These are phyloP conservation scores for Athrips mouffetella DNA, from an alignment of 2,888 invertebrate species.

Conservation along the genomic window DNA sequence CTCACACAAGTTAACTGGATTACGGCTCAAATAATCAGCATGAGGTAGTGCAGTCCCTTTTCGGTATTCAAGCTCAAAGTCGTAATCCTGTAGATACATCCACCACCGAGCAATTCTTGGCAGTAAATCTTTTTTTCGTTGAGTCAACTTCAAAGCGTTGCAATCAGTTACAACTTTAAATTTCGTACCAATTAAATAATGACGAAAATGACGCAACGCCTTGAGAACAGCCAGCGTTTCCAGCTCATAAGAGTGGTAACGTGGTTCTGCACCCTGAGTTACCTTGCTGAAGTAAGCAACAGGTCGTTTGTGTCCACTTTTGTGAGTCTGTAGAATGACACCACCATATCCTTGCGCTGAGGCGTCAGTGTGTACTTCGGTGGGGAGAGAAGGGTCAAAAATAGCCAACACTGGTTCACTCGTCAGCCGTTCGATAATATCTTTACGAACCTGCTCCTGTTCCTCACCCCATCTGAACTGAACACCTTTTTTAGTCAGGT, in stretches of 20 bases:
- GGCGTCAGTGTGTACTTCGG: conserved; percentile 6
- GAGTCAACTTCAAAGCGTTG: conserved; percentile 16
- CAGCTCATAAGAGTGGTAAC: conserved; percentile 10
- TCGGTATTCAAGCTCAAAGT: conserved; percentile 14
- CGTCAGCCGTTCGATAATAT: background rate
- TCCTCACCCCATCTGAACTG: background rate
- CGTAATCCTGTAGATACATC: conserved; percentile 18
- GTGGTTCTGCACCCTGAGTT: conserved; percentile 9
- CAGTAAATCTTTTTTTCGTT: conserved; percentile 20
- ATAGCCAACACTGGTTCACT: background rate
- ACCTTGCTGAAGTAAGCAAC: conserved; percentile 5
- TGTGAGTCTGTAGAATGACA: background rate
- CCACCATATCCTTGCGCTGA: background rate
- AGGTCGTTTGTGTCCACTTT: background rate
- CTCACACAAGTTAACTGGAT: conserved; percentile 13
- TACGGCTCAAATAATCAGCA: conserved; percentile 23
- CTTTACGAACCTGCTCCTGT: background rate
- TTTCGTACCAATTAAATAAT: background rate
- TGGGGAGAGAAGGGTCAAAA: background rate
- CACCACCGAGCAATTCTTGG: conserved; percentile 19
- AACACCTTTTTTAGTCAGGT: background rate
- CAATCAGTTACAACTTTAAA: conserved; percentile 18
- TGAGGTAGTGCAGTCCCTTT: conserved; percentile 15
- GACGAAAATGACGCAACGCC: conserved; percentile 22
- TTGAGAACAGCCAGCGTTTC: conserved; percentile 23